These are phyloP conservation scores for Crepidodera aurea DNA, from an alignment of 2,888 invertebrate species.

Conservation along the genomic window DNA sequence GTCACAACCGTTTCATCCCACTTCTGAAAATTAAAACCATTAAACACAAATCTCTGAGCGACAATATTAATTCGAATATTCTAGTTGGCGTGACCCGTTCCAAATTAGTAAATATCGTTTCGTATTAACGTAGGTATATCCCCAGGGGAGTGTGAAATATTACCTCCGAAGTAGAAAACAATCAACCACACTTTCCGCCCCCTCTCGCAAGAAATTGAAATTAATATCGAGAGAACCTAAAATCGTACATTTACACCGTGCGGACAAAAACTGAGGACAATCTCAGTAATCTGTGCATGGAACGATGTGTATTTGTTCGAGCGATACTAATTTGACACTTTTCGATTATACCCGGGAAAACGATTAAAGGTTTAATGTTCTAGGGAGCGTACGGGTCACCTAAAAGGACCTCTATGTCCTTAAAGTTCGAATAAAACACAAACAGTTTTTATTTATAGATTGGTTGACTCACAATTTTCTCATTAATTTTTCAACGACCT, in stretches of 20 bases:
- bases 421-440: too few relatives aligned
- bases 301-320: slow-evolving; percentile 32
- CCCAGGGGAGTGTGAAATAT: slow-evolving; percentile 17
- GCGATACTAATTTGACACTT: slow-evolving; percentile 34
- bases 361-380: too few relatives aligned
- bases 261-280: slow-evolving; percentile 35
- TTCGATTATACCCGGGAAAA: too few relatives aligned
- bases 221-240: slow-evolving; percentile 24
- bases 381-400: too few relatives aligned
- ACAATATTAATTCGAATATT: slow-evolving; percentile 6
- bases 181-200: slow-evolving; percentile 21
- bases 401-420: too few relatives aligned
- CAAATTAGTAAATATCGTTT: slow-evolving; percentile 36
- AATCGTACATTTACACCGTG: too few relatives aligned
- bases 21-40: neutral
- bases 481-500: neutral
- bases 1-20: too few relatives aligned
- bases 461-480: too few relatives aligned
- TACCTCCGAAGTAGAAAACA: slow-evolving; percentile 22
- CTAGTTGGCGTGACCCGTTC: slow-evolving; percentile 24
- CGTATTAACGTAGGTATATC: slow-evolving; percentile 20
- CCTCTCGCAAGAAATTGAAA: slow-evolving; percentile 30
- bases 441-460: too few relatives aligned
- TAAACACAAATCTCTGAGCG: neutral
- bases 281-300: slow-evolving; percentile 33